Percentiles rank a stretch among this genome's conserved stretches.
phyloP scores from a whole-genome alignment of 2,113 vertebrate species.

The Antechinus stuartii region DNA sequence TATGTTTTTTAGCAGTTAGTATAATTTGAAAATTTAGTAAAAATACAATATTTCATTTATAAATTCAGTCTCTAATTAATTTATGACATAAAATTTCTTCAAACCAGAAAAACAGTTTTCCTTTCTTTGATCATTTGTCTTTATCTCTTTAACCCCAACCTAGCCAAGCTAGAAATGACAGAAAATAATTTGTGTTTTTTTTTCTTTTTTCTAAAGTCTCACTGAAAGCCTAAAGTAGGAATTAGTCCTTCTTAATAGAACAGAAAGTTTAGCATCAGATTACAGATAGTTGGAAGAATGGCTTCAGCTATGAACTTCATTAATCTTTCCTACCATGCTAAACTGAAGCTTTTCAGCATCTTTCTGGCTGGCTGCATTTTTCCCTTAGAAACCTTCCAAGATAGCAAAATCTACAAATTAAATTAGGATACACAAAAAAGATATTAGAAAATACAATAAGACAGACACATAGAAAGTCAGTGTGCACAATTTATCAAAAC shows the following conservation, averaged over 20 bases:
- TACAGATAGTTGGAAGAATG: not conserved
- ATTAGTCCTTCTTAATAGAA: not conserved
- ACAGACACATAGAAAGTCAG: not conserved
- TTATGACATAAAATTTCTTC: not conserved
- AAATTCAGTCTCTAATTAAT: not conserved
- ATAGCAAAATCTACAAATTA: not conserved
- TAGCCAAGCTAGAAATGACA: not conserved
- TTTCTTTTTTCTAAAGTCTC: not conserved
- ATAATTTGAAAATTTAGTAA: not conserved
- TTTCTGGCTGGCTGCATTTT: not conserved
- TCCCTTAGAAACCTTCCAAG: not conserved
- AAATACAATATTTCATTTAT: not conserved
- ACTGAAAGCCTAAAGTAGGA: not conserved
- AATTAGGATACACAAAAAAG: not conserved
- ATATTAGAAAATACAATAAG: not conserved
- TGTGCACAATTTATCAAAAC: not conserved
- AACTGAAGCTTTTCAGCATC: not conserved
- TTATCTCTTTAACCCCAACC: not conserved
- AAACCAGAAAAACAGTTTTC: not conserved
- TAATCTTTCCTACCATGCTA: not conserved
- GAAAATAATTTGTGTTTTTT: not conserved
- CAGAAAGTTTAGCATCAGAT: not conserved
- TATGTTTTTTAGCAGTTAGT: not conserved
- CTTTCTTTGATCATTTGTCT: not conserved
- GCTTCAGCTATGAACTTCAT: not conserved